Evolutionary conservation across 2,113 vertebrate genomes (phyloP).

Genomic region (Motacilla tschutschensis): DNA sequence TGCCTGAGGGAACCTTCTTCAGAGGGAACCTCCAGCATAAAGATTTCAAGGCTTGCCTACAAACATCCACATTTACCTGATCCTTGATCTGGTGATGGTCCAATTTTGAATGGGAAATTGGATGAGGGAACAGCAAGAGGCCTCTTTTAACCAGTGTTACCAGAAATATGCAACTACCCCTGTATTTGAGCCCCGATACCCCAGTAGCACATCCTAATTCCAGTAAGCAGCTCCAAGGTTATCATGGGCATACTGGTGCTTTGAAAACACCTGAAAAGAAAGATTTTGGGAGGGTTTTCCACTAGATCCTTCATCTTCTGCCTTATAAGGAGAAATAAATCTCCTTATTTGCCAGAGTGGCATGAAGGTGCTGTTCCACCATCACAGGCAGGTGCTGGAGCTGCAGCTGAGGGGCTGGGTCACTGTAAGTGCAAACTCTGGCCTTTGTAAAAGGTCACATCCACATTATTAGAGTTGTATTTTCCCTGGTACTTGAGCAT

Average conservation of each 20-base stretch:
- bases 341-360: background rate
- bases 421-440: background rate
- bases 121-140: background rate
- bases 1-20: background rate
- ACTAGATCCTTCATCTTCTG: background rate
- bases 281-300: background rate
- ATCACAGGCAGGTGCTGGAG: background rate
- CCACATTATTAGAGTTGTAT: background rate
- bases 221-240: background rate
- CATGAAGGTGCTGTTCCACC: background rate
- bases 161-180: background rate
- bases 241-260: fast-evolving
- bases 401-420: background rate
- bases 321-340: background rate
- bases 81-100: background rate
- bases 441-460: background rate
- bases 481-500: background rate
- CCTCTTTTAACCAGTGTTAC: background rate
- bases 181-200: background rate
- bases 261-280: background rate
- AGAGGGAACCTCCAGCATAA: background rate
- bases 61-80: background rate
- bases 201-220: background rate
- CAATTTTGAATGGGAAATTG: background rate
- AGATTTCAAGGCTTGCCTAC: background rate